phyloP scores from a whole-genome alignment of 1,140 invertebrate species.

The Pseudachorutes palmiensis region DNA sequence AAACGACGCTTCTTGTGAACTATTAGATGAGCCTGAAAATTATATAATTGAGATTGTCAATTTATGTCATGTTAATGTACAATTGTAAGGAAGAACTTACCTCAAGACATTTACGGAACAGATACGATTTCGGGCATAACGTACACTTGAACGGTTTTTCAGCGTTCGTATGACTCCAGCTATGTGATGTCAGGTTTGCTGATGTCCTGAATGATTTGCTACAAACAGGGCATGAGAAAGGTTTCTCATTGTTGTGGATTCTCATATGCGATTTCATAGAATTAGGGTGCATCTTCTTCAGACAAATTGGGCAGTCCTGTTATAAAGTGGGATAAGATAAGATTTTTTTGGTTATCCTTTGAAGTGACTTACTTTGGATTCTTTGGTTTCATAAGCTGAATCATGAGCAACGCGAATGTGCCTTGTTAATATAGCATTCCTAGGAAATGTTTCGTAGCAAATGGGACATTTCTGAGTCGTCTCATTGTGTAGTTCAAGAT shows the following conservation, averaged over 20 bases:
- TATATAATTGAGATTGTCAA: conserved; percentile 10
- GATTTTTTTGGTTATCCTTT: not conserved
- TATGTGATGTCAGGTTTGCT: conserved; percentile 78
- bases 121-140: conserved; percentile 71
- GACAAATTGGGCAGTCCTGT: conserved; percentile 33
- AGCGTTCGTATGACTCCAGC: conserved; percentile 76
- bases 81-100: conserved; percentile 21
- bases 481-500: conserved; percentile 71
- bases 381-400: conserved; percentile 58
- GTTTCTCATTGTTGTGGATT: conserved; percentile 56
- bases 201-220: conserved; percentile 76
- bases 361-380: conserved; percentile 45
- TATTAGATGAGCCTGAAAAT: conserved; percentile 32
- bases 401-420: conserved; percentile 75
- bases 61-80: not conserved
- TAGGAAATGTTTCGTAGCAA: conserved; percentile 74
- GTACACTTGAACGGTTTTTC: conserved; percentile 74
- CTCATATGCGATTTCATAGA: conserved; percentile 42
- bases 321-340: not conserved
- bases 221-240: conserved; percentile 70
- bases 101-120: conserved; percentile 44
- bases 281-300: conserved; percentile 36
- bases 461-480: conserved; percentile 72
- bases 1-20: conserved; percentile 31
- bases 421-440: conserved; percentile 66